Evolutionary conservation across 2,113 vertebrate genomes (phyloP).

Genomic region (Leptodactylus fuscus): DNA sequence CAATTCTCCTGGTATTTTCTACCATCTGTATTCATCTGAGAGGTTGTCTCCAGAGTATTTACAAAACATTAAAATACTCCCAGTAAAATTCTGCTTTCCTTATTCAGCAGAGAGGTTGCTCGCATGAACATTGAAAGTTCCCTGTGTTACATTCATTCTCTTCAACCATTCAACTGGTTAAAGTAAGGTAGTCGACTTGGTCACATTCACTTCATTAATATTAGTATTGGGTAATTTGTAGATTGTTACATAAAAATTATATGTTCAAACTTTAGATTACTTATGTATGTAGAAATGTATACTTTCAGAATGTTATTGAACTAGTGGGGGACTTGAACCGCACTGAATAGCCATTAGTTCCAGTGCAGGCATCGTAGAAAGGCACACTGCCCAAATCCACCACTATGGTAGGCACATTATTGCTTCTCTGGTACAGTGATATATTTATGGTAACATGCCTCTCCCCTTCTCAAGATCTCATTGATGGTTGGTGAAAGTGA

Average conservation of each 20-base stretch:
- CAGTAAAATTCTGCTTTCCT: background rate
- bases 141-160: background rate
- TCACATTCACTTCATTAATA: background rate
- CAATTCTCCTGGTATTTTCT: background rate
- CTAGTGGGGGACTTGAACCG: too few relatives aligned
- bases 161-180: background rate
- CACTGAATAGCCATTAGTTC: too few relatives aligned
- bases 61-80: constrained; percentile 5
- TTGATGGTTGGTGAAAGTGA: too few relatives aligned
- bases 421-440: too few relatives aligned
- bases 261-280: background rate
- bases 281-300: background rate
- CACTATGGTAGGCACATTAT: too few relatives aligned
- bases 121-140: background rate
- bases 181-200: background rate
- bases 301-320: background rate
- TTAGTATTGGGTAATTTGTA: background rate
- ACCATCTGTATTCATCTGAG: background rate
- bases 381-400: too few relatives aligned
- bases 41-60: background rate
- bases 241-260: background rate
- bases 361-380: too few relatives aligned
- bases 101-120: background rate
- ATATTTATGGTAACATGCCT: too few relatives aligned
- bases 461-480: too few relatives aligned